Percentiles rank a stretch among this genome's conserved stretches.
Evolutionary conservation across 2,113 vertebrate genomes (phyloP).

Genomic region (Podarcis raffonei): DNA sequence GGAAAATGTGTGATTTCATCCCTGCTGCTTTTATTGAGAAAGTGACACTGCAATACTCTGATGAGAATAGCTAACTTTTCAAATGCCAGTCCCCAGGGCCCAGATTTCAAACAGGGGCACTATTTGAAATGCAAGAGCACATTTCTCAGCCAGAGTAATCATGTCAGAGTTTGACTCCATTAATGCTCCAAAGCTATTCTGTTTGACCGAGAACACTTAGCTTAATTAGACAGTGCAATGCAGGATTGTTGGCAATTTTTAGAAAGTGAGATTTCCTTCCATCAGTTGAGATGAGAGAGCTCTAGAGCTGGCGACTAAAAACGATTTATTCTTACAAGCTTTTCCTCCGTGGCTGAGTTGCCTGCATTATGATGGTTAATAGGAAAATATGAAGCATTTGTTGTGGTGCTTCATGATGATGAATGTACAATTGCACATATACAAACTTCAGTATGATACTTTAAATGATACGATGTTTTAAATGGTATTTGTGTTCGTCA

Average conservation of each 20-base stretch:
- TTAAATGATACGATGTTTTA: neutral
- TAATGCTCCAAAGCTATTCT: neutral
- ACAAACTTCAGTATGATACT: neutral
- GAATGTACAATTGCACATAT: neutral
- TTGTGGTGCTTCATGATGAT: neutral
- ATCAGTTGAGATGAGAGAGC: neutral
- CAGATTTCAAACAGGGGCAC: neutral
- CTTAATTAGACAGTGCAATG: neutral
- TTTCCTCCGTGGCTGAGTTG: neutral
- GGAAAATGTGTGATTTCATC: neutral
- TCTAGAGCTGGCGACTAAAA: neutral
- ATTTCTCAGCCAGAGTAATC: neutral
- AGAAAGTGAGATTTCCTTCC: slow-evolving; percentile 3
- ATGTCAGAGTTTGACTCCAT: neutral
- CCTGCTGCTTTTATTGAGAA: neutral
- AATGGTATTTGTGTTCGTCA: neutral
- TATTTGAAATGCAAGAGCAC: neutral
- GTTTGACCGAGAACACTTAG: neutral
- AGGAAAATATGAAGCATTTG: neutral
- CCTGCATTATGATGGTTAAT: neutral
- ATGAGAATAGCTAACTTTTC: neutral
- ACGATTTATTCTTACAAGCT: neutral
- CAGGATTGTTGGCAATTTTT: neutral
- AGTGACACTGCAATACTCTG: neutral
- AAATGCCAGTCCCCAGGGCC: neutral